phyloP scores from a whole-genome alignment of 2,113 vertebrate genomes.

The Varanus komodoensis region DNA sequence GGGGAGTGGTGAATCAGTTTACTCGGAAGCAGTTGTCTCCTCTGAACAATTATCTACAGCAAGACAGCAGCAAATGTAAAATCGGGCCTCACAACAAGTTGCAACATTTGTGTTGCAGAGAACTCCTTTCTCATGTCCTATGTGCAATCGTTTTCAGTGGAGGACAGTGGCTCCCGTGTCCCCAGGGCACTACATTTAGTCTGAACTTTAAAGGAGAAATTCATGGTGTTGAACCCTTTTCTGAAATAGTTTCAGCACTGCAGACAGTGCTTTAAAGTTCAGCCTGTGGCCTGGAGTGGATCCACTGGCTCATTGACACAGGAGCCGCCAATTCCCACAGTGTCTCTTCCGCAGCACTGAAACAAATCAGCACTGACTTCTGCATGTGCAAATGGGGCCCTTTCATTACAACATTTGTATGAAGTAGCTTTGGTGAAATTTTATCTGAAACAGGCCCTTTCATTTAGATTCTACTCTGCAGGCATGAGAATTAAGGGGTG shows the following conservation, averaged over 20 bases:
- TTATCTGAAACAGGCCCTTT: background rate
- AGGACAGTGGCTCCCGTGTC: too few relatives aligned
- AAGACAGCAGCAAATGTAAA: conserved; percentile 14
- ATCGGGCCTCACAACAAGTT: background rate
- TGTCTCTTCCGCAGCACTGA: background rate
- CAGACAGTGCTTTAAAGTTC: too few relatives aligned
- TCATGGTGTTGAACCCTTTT: too few relatives aligned
- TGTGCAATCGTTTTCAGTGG: background rate
- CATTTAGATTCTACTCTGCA: too few relatives aligned
- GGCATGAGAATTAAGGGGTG: too few relatives aligned
- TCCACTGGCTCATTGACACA: too few relatives aligned
- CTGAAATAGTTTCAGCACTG: too few relatives aligned
- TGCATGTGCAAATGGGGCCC: fast-evolving
- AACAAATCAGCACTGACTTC: background rate
- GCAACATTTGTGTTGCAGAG: background rate
- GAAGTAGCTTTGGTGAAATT: too few relatives aligned
- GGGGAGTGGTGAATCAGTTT: conserved; percentile 9
- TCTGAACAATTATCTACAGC: conserved; percentile 31
- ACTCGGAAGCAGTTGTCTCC: conserved; percentile 26
- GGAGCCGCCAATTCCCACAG: too few relatives aligned
- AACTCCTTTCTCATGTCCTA: background rate
- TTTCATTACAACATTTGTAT: background rate
- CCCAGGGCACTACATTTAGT: too few relatives aligned
- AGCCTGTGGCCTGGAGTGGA: too few relatives aligned
- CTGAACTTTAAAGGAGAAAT: too few relatives aligned